Evolutionary conservation across 2,888 invertebrate genomes (phyloP).

Genomic region (Cephus rjabovi): DNA sequence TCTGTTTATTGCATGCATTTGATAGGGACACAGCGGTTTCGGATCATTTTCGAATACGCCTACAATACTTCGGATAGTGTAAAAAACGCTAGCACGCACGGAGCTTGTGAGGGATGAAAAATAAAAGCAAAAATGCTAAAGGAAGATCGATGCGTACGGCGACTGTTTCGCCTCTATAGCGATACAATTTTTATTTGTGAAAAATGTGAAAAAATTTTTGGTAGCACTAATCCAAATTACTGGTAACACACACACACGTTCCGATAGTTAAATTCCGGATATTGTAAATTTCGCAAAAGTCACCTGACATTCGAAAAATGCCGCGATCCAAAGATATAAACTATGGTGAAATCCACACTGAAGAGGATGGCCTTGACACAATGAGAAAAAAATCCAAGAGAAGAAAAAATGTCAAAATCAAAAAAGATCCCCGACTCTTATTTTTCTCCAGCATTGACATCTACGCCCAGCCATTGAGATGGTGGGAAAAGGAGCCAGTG

Average conservation of each 20-base stretch:
- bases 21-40: no score
- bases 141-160: background rate
- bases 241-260: background rate
- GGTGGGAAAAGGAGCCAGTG: constrained; percentile 39
- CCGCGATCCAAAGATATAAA: background rate
- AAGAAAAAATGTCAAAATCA: background rate
- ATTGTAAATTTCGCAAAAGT: background rate
- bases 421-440: constrained; percentile 12
- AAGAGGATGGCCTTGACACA: background rate
- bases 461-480: constrained; percentile 32
- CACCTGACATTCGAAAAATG: background rate
- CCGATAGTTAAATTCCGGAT: background rate
- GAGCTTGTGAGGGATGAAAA: background rate
- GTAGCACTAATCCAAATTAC: background rate
- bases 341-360: background rate
- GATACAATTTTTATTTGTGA: background rate
- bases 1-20: no score
- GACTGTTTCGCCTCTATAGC: background rate
- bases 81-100: no score
- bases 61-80: no score
- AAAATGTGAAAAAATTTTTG: background rate
- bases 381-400: background rate
- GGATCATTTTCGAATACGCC: no score
- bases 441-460: constrained; percentile 33
- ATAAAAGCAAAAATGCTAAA: background rate